These are phyloP conservation scores for Drosophila chauvacae DNA, from an alignment of 1,140 invertebrate species.

Conservation along the genomic window DNA sequence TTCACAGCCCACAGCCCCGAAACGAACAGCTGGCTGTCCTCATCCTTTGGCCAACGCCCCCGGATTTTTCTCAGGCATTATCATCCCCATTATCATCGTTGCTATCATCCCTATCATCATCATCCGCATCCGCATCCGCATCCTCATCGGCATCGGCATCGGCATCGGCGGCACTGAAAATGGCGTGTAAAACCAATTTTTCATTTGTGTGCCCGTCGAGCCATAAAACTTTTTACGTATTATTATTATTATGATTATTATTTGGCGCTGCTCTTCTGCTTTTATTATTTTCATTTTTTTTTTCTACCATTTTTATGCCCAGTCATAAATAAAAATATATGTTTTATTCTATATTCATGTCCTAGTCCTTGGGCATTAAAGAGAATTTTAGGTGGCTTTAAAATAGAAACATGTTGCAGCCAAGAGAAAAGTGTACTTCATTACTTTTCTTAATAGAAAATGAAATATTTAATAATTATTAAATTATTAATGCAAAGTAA, in stretches of 20 bases:
- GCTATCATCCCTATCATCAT: conserved; percentile 35
- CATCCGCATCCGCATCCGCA: conserved; percentile 21
- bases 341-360: conserved; percentile 65
- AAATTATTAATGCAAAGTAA: background rate
- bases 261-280: conserved; percentile 5
- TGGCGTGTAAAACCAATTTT: conserved; percentile 79
- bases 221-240: conserved; percentile 77
- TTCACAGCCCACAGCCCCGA: conserved; percentile 21
- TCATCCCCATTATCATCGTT: conserved; percentile 15
- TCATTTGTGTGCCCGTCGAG: conserved; percentile 70
- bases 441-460: background rate
- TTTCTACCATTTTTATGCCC: conserved; percentile 52
- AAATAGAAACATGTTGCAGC: conserved; percentile 1
- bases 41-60: conserved; percentile 1
- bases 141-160: conserved; percentile 13
- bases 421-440: background rate
- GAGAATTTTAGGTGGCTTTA: background rate
- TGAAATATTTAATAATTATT: too few species aligned
- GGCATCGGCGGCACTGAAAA: conserved; percentile 25
- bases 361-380: conserved; percentile 40
- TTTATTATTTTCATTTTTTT: conserved; percentile 25
- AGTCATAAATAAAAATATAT: conserved; percentile 78
- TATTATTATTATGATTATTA: conserved; percentile 54
- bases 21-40: conserved; percentile 31
- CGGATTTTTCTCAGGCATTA: conserved; percentile 11